Percentiles rank a stretch among this genome's conserved stretches.
Evolutionary conservation across 2,888 invertebrate species (phyloP).

Genomic region (Clunio marinus): DNA sequence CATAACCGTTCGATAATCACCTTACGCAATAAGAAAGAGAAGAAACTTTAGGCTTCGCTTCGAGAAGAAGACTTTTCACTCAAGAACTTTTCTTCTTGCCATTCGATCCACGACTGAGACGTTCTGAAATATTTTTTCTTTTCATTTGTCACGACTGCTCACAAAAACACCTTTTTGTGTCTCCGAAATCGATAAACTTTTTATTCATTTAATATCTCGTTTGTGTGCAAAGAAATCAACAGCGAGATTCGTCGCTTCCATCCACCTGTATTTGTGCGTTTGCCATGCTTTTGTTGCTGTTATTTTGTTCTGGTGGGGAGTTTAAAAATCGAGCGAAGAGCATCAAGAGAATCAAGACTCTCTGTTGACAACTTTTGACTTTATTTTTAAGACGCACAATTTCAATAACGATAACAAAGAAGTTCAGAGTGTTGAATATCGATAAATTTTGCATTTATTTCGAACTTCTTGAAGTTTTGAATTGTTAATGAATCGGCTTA

Average conservation of each 20-base stretch:
- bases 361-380: conserved; percentile 13
- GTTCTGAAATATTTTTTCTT: conserved; percentile 33
- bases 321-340: not conserved
- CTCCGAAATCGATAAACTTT: conserved; percentile 21
- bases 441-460: too few species aligned
- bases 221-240: not conserved
- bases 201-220: not conserved
- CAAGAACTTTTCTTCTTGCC: conserved; percentile 26
- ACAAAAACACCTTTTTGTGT: conserved; percentile 2
- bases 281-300: too few species aligned
- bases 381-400: conserved; percentile 1
- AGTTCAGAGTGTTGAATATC: too few species aligned
- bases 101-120: conserved; percentile 35
- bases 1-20: too few species aligned
- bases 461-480: too few species aligned
- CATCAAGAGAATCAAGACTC: not conserved
- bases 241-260: not conserved
- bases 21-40: too few species aligned
- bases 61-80: conserved; percentile 11
- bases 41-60: too few species aligned
- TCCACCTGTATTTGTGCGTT: conserved; percentile 18
- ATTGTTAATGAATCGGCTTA: too few species aligned
- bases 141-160: not conserved
- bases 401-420: too few species aligned
- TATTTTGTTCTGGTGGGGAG: conserved; percentile 12